A percentile compares a stretch with the other conserved stretches of the same genome.
These are phyloP conservation scores for Drosophila parabipectinata DNA, from an alignment of 1,140 invertebrate species.

Conservation along the genomic window DNA sequence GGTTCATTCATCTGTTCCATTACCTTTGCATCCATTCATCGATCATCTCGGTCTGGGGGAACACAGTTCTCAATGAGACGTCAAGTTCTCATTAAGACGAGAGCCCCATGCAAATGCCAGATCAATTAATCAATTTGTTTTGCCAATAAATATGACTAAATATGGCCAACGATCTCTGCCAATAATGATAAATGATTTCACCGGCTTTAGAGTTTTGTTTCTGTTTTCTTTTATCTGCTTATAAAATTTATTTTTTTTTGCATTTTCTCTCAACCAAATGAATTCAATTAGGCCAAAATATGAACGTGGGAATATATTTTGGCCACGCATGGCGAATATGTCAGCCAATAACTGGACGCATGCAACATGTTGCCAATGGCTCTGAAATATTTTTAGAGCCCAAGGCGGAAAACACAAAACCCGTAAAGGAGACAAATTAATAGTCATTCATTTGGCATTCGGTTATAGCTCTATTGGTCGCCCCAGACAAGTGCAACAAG, in stretches of 20 bases:
- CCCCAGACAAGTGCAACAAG: conserved; percentile 11
- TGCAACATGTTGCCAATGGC: conserved; percentile 36
- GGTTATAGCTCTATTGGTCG: conserved; percentile 31
- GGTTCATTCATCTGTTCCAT: conserved; percentile 25
- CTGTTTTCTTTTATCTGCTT: conserved; percentile 28
- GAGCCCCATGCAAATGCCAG: conserved; percentile 37
- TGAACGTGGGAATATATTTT: conserved; percentile 72
- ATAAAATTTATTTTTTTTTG: conserved; percentile 11
- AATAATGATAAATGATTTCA: conserved; percentile 67
- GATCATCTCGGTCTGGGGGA: conserved; percentile 45
- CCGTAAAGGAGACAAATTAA: conserved; percentile 27
- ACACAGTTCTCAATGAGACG: conserved; percentile 60
- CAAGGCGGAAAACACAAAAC: conserved; percentile 16
- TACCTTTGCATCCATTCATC: conserved; percentile 50
- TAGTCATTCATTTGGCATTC: conserved; percentile 29
- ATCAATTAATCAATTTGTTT: conserved; percentile 80
- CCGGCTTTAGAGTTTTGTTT: conserved; percentile 1
- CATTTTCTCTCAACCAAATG: conserved; percentile 66
- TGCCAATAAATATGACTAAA: conserved; percentile 76
- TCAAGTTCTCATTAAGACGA: conserved; percentile 48
- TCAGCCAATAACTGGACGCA: conserved; percentile 29
- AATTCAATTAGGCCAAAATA: conserved; percentile 72
- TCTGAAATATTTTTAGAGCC: conserved; percentile 16
- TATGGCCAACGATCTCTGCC: conserved; percentile 58
- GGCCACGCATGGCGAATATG: conserved; percentile 69